phyloP scores from a whole-genome alignment of 2,113 vertebrate species.

The Lontra canadensis region DNA sequence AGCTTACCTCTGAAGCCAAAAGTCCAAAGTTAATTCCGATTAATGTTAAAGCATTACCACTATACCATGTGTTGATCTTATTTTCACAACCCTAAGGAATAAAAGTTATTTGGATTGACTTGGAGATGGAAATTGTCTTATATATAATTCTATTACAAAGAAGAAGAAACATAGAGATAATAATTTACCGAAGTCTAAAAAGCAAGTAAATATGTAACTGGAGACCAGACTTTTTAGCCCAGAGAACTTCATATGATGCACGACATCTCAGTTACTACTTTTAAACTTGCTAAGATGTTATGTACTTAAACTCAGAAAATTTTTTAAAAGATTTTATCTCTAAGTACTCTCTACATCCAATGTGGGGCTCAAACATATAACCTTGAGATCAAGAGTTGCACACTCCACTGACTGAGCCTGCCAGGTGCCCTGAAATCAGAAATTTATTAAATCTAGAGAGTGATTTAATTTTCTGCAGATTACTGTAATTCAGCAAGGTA shows the following conservation, averaged over 20 bases:
- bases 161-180: neutral
- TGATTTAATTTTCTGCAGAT: neutral
- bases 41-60: slow-evolving; percentile 65
- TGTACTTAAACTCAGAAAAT: neutral
- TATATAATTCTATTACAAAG: neutral
- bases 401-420: neutral
- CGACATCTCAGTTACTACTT: neutral
- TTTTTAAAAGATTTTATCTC: neutral
- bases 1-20: slow-evolving; percentile 71
- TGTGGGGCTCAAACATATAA: neutral
- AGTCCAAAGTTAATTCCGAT: slow-evolving; percentile 67
- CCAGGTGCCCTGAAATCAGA: neutral
- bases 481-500: neutral
- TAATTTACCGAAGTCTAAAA: neutral
- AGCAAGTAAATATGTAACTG: neutral
- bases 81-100: slow-evolving; percentile 73
- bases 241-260: neutral
- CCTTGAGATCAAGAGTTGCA: neutral
- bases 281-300: slow-evolving; percentile 3
- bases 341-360: neutral
- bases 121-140: neutral
- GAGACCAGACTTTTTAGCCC: neutral
- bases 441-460: neutral
- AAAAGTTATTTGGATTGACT: slow-evolving; percentile 27
- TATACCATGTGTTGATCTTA: slow-evolving; percentile 70